Evolutionary conservation across 2,113 vertebrate species (phyloP), one percentile per base, ranked within the genome.

Genomic region (Urocitellus parryii): DNA sequence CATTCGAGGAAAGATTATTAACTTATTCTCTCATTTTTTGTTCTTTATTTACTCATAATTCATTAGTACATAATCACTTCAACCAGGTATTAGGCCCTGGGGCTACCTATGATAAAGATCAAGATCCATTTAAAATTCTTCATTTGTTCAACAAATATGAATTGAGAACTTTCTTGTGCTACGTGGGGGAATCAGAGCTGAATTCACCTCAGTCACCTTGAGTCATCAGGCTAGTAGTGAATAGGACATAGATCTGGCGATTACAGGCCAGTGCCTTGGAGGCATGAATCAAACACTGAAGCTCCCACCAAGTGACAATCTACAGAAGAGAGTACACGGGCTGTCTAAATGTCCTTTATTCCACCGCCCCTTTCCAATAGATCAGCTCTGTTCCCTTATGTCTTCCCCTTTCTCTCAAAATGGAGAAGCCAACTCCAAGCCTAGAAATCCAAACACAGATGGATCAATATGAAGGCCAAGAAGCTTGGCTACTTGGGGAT

Each of bases 41-140:
- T 56, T 74, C n/a, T 61, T 78, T 37, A 18, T 95, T 83, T 29
- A 32, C 92, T 80, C 37, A 18, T 65, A 67, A 88, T 94, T 90
- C 17, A 11, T 72, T 17, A 80, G 34, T 80, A 37, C 18, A 39
- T 37, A 39, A 87, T 88, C 58, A 73, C 10, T 29, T 65, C 63
- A n/a, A 20, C 25, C 68, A n/a, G 7, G 32, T 80, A 13, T 68
- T 70, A 86, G 34, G 20, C 51, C n/a, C 20, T 67, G 45, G 39
- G 16, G 34, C 32, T 86, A 58, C 20, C 37, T 76, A 63, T 83
- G 79, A 83, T 72, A 90, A 73, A 87, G 25, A 32, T 70, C 25
- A 63, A 56, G 37, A n/a, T 79, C 45, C 73, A 90, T 58, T 79
- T 91, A 68, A 96, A 96, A 93, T 13, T 37, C 90, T 61, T 20